Conservation (phyloP, 92 coral and sea anemone species). For the Pocillopora meandrina region DNA sequence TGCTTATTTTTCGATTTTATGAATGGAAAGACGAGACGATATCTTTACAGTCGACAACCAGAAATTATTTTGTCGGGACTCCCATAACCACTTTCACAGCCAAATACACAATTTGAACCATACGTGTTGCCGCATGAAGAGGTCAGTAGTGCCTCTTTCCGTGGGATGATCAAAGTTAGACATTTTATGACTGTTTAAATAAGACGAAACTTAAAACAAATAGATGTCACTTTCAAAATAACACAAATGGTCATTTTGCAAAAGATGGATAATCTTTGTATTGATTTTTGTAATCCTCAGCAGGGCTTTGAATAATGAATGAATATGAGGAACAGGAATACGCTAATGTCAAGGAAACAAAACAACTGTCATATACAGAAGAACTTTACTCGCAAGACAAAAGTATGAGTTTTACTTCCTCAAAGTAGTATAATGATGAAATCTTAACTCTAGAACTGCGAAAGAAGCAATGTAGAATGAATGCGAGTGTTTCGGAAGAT, state of each 20-base stretch:
- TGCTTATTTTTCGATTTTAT: too few relatives aligned
- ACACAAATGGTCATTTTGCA: not conserved
- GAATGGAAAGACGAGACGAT: too few relatives aligned
- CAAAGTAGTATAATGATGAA: too few relatives aligned
- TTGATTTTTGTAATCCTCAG: too few relatives aligned
- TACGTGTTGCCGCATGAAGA: conserved; percentile 12
- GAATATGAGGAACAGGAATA: not conserved
- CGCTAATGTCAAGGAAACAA: not conserved
- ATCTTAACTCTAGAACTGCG: too few relatives aligned
- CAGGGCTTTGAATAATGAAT: too few relatives aligned
- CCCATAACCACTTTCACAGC: conserved; percentile 29
- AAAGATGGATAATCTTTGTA: not conserved
- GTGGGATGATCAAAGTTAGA: conserved; percentile 4
- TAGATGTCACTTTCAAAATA: not conserved
- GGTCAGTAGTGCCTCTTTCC: not conserved
- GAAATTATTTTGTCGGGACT: not conserved
- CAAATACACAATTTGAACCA: conserved; percentile 27
- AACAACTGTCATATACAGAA: not conserved
- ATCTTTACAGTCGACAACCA: not conserved
- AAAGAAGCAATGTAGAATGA: too few relatives aligned
- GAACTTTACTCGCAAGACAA: too few relatives aligned
- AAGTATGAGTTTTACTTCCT: too few relatives aligned
- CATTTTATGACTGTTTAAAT: conserved; percentile 3
- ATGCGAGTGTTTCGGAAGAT: too few relatives aligned
- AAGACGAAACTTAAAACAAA: not conserved